Percentiles rank a stretch among this genome's conserved stretches.
Conservation (phyloP, 2,888 invertebrate species). For the Lingula anatina region DNA sequence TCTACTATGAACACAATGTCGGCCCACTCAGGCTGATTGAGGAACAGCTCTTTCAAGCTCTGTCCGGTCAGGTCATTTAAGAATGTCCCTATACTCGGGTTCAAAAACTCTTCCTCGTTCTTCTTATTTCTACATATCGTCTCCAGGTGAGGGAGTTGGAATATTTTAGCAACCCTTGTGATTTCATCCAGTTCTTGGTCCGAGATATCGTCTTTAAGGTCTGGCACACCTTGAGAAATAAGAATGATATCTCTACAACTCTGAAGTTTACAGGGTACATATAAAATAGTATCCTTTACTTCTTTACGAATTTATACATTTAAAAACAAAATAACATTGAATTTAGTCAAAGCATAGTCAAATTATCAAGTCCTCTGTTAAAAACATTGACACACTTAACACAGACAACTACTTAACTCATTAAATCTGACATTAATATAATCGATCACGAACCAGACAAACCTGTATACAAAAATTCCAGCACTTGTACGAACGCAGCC, state of each 20-base stretch:
- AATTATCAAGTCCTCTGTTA: too few relatives aligned
- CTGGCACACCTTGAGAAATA: slow-evolving; percentile 31
- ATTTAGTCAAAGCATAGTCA: too few relatives aligned
- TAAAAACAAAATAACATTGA: too few relatives aligned
- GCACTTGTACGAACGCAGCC: slow-evolving; percentile 29
- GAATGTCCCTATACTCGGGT: slow-evolving; percentile 45
- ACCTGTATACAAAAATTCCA: slow-evolving; percentile 46
- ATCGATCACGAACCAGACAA: too few relatives aligned
- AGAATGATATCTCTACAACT: too few relatives aligned
- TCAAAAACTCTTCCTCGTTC: slow-evolving; percentile 40
- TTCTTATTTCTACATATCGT: slow-evolving; percentile 36
- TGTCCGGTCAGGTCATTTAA: slow-evolving; percentile 38
- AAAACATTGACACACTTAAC: too few relatives aligned
- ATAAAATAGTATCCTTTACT: too few relatives aligned
- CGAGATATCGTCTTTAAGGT: slow-evolving; percentile 17
- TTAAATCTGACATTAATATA: too few relatives aligned
- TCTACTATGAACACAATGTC: slow-evolving; percentile 39
- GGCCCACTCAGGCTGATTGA: slow-evolving; percentile 28
- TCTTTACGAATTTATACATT: too few relatives aligned
- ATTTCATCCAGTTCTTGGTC: slow-evolving; percentile 23
- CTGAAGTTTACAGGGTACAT: too few relatives aligned
- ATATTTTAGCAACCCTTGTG: slow-evolving; percentile 24
- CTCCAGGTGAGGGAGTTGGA: slow-evolving; percentile 28
- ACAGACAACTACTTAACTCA: too few relatives aligned
- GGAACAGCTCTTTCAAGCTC: slow-evolving; percentile 32